These are phyloP conservation scores for Drosophila basisetae DNA, from an alignment of 2,888 invertebrate species.

Conservation along the genomic window DNA sequence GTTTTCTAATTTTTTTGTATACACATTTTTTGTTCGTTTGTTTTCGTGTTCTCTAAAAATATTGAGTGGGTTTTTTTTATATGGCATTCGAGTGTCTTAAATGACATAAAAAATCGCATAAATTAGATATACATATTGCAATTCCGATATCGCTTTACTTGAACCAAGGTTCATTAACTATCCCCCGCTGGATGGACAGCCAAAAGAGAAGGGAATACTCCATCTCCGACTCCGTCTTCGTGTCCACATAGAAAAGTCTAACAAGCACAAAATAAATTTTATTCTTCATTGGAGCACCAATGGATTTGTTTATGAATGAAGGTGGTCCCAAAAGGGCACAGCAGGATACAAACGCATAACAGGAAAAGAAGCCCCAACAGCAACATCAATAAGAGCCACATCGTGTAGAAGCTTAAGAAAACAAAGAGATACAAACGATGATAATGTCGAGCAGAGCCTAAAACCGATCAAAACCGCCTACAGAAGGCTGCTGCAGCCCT, in stretches of 20 bases:
- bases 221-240: neutral
- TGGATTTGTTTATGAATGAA: slow-evolving; percentile 68
- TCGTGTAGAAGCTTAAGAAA: slow-evolving; percentile 13
- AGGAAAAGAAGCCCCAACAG: slow-evolving; percentile 40
- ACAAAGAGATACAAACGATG: slow-evolving; percentile 42
- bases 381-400: slow-evolving; percentile 31
- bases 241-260: slow-evolving; percentile 52
- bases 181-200: slow-evolving; percentile 20
- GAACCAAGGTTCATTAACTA: slow-evolving; percentile 77
- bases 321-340: slow-evolving; percentile 55
- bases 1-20: slow-evolving; percentile 16
- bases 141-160: slow-evolving; percentile 76
- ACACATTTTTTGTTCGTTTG: slow-evolving; percentile 22
- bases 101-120: slow-evolving; percentile 76
- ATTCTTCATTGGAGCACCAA: slow-evolving; percentile 53
- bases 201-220: slow-evolving; percentile 62
- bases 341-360: slow-evolving; percentile 74
- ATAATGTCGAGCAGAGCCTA: slow-evolving; percentile 49
- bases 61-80: slow-evolving; percentile 71
- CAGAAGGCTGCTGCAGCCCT: slow-evolving; percentile 15
- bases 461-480: slow-evolving; percentile 41
- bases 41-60: slow-evolving; percentile 54
- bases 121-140: slow-evolving; percentile 78
- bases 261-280: slow-evolving; percentile 38
- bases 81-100: slow-evolving; percentile 71